Evolutionary conservation across 2,888 invertebrate species (phyloP).

Genomic region (Pecten maximus): DNA sequence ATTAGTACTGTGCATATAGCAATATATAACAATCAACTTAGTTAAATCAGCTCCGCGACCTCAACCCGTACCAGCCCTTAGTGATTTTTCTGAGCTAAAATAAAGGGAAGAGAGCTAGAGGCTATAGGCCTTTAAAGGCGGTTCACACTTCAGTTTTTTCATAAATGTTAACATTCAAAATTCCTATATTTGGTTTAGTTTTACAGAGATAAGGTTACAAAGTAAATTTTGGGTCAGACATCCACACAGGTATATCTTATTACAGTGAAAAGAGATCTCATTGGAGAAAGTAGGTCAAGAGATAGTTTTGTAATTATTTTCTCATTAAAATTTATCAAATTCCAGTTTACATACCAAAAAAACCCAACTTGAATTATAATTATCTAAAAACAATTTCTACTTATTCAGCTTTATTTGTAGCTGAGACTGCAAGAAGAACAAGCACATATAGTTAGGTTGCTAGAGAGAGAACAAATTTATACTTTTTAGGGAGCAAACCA

Average conservation of each 20-base stretch:
- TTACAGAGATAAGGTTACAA: too few relatives aligned
- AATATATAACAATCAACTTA: too few relatives aligned
- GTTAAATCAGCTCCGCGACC: too few relatives aligned
- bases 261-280: background rate
- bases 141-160: background rate
- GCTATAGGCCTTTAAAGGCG: too few relatives aligned
- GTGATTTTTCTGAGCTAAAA: too few relatives aligned
- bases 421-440: background rate
- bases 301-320: conserved; percentile 12
- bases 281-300: background rate
- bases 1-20: too few relatives aligned
- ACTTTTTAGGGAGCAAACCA: background rate
- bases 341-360: conserved; percentile 3
- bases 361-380: background rate
- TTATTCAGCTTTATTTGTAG: background rate
- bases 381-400: background rate
- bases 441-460: too few relatives aligned
- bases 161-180: background rate
- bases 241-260: background rate
- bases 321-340: background rate
- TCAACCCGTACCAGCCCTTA: too few relatives aligned
- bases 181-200: background rate
- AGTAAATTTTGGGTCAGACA: background rate
- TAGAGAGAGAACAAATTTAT: background rate
- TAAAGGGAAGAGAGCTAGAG: too few relatives aligned